A percentile compares a stretch with the other conserved stretches of the same genome.
phyloP scores from a whole-genome alignment of 2,113 vertebrate species.

The Prolemur simus region DNA sequence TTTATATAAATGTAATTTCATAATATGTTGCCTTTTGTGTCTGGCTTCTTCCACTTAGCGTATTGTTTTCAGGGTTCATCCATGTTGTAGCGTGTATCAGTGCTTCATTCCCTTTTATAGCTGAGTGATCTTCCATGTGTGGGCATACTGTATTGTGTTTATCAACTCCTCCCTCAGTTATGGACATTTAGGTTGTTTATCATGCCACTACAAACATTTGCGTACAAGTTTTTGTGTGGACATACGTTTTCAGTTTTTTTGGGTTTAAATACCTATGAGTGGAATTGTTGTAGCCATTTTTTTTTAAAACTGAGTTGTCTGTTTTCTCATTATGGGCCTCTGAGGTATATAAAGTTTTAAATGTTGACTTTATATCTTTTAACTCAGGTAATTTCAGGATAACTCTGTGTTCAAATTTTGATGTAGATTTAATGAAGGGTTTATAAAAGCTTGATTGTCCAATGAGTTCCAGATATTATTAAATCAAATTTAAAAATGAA shows the following conservation, averaged over 20 bases:
- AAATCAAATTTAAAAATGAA: not conserved
- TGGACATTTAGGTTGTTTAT: not conserved
- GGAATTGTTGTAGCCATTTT: not conserved
- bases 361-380: not conserved
- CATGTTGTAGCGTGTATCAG: not conserved
- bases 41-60: not conserved
- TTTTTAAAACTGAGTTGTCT: not conserved
- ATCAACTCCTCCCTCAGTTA: not conserved
- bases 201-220: not conserved
- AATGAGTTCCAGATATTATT: not conserved
- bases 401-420: not conserved
- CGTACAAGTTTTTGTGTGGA: not conserved
- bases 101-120: not conserved
- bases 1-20: not conserved
- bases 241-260: not conserved
- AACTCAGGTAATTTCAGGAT: not conserved
- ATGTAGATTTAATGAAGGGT: conserved; percentile 9
- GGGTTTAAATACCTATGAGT: not conserved
- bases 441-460: not conserved
- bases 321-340: not conserved
- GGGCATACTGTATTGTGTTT: not conserved
- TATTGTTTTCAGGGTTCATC: not conserved
- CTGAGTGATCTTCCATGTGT: not conserved
- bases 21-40: not conserved
- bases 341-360: conserved; percentile 10